Evolutionary conservation across 2,888 invertebrate species (phyloP).

Genomic region (Orthosia incerta): DNA sequence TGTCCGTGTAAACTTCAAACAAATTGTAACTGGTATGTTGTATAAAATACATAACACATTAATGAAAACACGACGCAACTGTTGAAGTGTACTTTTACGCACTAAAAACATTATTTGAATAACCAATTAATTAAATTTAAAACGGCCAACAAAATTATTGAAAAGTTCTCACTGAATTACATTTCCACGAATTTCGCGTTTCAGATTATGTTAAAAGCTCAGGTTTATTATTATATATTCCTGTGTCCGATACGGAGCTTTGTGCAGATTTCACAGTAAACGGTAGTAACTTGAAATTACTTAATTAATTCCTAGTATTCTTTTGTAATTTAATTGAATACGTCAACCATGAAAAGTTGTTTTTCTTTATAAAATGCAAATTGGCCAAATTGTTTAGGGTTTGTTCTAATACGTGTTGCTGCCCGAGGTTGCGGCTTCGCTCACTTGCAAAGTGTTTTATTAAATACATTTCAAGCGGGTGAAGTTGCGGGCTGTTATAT

Average conservation of each 20-base stretch:
- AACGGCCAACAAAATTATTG: conserved; percentile 13
- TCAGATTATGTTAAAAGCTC: neutral
- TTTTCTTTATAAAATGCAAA: neutral
- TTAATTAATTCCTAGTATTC: neutral
- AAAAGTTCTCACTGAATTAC: conserved; percentile 7
- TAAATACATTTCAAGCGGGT: no score
- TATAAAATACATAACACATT: neutral
- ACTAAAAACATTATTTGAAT: conserved; percentile 2
- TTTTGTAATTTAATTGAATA: neutral
- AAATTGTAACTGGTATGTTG: neutral
- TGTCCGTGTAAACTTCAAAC: neutral
- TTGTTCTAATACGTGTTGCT: neutral
- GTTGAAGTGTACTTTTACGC: neutral
- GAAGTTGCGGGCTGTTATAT: no score
- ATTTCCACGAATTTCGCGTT: conserved; percentile 11
- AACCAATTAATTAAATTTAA: conserved; percentile 17
- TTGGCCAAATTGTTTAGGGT: neutral
- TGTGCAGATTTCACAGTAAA: conserved; percentile 14
- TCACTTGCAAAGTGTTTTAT: no score
- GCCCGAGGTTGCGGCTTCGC: no score
- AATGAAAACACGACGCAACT: neutral
- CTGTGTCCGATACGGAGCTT: neutral
- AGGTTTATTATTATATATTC: conserved; percentile 6
- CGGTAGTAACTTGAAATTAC: neutral
- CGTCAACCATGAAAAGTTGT: neutral